Percentiles rank a stretch among this genome's conserved stretches.
Evolutionary conservation across 2,888 invertebrate species (phyloP).

Genomic region (Ditula angustiorana): DNA sequence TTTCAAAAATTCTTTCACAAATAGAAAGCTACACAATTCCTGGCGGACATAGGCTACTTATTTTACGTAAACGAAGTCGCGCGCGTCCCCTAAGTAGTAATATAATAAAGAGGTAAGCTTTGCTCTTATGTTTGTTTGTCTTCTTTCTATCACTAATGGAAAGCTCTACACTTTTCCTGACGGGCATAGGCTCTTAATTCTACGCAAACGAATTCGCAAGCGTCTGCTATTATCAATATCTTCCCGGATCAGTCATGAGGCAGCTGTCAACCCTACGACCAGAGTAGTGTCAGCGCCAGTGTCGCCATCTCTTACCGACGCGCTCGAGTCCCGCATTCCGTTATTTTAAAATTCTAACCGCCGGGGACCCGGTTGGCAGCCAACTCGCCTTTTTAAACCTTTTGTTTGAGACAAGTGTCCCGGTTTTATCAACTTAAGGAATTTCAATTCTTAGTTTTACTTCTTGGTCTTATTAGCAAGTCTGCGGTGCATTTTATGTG

Average conservation of each 20-base stretch:
- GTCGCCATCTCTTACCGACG: slow-evolving; percentile 27
- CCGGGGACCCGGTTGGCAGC: slow-evolving; percentile 13
- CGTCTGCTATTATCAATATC: too few relatives aligned
- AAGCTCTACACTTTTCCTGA: too few relatives aligned
- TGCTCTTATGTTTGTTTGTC: too few relatives aligned
- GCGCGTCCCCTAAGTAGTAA: too few relatives aligned
- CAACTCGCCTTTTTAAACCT: slow-evolving; percentile 18
- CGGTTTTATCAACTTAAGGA: slow-evolving; percentile 14
- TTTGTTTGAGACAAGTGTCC: slow-evolving; percentile 7
- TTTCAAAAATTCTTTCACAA: too few relatives aligned
- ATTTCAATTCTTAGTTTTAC: slow-evolving; percentile 13
- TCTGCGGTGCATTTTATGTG: neutral
- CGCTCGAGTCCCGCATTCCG: slow-evolving; percentile 21
- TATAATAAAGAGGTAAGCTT: too few relatives aligned
- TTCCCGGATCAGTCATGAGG: neutral
- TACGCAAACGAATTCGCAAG: too few relatives aligned
- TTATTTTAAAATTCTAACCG: slow-evolving; percentile 33
- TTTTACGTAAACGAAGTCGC: too few relatives aligned
- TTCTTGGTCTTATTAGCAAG: slow-evolving; percentile 8
- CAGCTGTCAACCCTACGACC: neutral
- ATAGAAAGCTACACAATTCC: too few relatives aligned
- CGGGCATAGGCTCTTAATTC: too few relatives aligned
- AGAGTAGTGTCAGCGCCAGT: slow-evolving; percentile 5
- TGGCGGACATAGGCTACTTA: too few relatives aligned
- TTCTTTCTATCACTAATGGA: too few relatives aligned